Base-by-base conservation (phyloP, 2,888 invertebrate species). In the Aleiodes testaceus region DNA sequence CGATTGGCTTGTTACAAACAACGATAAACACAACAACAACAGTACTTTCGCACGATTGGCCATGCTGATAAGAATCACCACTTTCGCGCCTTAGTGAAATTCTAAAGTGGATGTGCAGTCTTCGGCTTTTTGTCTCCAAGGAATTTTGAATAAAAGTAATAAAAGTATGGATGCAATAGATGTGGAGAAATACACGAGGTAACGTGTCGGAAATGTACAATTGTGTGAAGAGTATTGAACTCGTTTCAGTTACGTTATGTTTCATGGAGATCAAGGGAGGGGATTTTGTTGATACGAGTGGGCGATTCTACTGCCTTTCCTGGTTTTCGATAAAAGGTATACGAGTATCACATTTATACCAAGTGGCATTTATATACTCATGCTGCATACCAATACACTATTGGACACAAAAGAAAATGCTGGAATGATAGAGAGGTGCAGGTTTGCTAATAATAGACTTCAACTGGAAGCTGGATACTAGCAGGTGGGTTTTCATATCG, bases 31-130 rank as follows among this genome's bases (percentile, higher is more conserved):
- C 47, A 42, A 50, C 26, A 42, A 50, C 26, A 42, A 59, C 36
- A 36, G 59, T 18, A 61, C 68, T 69, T 69, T 69, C 68, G 68
- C 68, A 69, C 68, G 68, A 69, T 69, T 69, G 68, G 69, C 47
- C 68, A 63, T 64, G 64, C 64, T 20, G 69, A 69, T 69, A 64
- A 64, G 47, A 69, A 69, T 69, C 69, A 59, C 7, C 44, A 69
- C 69, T 69, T 69, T 69, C 69, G 69, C 69, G 64, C 69, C 53
- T 64, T 52, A 53, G 69, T 69, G 69, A 69, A 69, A 69, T 69
- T 69, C 69, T 63, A 22, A 16, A 12, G 50, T 49, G 14, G 66
- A 36, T 36, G 59, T 14, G 36, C 26, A 20, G 20, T 53, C 53
- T 26, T 22, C 11, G 59, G 42, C n/a, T 11, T 59, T 42, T 59